phyloP scores from a whole-genome alignment of 2,888 invertebrate species.

The Calliopum simillimum region DNA sequence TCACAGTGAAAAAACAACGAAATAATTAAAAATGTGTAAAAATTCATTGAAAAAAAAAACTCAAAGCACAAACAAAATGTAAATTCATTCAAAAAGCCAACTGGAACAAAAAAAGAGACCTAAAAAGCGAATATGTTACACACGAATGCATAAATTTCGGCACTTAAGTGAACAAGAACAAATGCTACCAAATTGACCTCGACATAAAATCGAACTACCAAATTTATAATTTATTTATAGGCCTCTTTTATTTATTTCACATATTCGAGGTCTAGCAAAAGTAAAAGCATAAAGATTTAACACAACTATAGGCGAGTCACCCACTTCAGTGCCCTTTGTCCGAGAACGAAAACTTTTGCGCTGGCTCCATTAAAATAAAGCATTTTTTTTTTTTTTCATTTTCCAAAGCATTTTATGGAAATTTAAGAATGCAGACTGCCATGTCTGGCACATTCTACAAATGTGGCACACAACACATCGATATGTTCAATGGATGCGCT shows the following conservation, averaged over 20 bases:
- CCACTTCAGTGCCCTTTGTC: no score
- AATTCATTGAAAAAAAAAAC: background rate
- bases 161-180: slow-evolving; percentile 9
- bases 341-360: no score
- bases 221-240: slow-evolving; percentile 8
- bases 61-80: background rate
- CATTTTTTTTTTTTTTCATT: no score
- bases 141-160: slow-evolving; percentile 9
- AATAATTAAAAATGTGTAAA: background rate
- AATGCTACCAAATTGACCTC: slow-evolving; percentile 4
- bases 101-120: background rate
- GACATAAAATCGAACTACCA: slow-evolving; percentile 5
- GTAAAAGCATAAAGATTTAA: no score
- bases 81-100: background rate
- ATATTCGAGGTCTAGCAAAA: no score
- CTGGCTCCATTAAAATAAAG: no score
- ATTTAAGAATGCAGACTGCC: background rate
- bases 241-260: no score
- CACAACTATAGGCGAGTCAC: no score
- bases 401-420: background rate
- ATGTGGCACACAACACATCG: no score
- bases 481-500: background rate
- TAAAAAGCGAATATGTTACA: background rate
- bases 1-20: background rate
- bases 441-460: no score